Conservation (phyloP, 2,888 invertebrate genomes). For the Bugula neritina region DNA sequence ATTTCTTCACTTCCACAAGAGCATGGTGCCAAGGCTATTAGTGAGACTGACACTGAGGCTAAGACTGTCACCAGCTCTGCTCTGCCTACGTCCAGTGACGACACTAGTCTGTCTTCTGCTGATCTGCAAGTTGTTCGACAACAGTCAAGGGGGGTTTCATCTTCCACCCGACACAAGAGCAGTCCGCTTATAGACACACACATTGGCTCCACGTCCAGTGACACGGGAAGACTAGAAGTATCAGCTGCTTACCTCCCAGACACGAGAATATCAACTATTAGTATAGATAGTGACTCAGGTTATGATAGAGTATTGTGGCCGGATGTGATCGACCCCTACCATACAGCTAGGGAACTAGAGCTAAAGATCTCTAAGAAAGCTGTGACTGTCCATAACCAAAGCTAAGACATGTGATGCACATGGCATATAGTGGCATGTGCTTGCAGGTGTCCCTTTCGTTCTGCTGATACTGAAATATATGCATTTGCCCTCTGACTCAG, state of each 20-base stretch:
- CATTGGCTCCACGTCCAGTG: not conserved
- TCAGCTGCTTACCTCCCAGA: not conserved
- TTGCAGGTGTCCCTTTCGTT: too few relatives aligned
- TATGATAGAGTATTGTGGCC: constrained; percentile 19
- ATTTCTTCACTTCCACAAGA: too few relatives aligned
- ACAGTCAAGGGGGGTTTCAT: not conserved
- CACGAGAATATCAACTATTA: not conserved
- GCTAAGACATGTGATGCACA: too few relatives aligned
- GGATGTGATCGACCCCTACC: constrained; percentile 17
- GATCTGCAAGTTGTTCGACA: not conserved
- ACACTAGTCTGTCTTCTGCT: not conserved
- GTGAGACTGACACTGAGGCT: not conserved
- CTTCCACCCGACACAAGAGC: not conserved
- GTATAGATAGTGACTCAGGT: not conserved
- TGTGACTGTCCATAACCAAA: not conserved
- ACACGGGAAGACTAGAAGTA: not conserved
- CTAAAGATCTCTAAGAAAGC: not conserved
- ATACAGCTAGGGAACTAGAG: not conserved
- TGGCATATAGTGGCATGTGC: too few relatives aligned
- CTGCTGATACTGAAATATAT: too few relatives aligned
- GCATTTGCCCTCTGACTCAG: too few relatives aligned
- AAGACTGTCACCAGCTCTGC: not conserved
- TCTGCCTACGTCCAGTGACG: not conserved
- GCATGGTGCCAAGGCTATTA: not conserved
- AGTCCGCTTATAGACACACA: not conserved